Evolutionary conservation across 1,140 invertebrate species (phyloP), one percentile per base, ranked within the genome.

Genomic region (Trichonephila clavata): DNA sequence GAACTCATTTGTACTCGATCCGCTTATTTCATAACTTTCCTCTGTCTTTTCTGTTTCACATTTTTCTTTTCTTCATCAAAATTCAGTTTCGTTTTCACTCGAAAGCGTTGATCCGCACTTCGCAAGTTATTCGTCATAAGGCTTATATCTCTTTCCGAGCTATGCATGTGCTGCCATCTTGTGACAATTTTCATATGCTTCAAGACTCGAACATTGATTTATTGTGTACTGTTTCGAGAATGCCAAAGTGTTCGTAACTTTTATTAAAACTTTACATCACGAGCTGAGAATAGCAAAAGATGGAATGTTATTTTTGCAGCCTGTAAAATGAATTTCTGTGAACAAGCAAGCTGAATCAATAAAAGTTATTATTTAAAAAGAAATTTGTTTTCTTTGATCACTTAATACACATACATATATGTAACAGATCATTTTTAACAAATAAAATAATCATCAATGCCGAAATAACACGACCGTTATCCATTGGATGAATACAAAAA

Each of bases 301-400:
- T 83, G 71, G 80, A 60, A 68, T 83, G 86, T 90, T 94, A 94
- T 94, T 94, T 94, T 90, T 90, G 93, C 71, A 94, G 87, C 86
- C 57, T 90, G 87, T 88, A 83, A 88, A 68, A 83, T 81, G 65
- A 93, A 93, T 93, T 93, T 93, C 86, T 93, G 92, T 93, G 87
- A 94, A 89, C 77, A 90, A 89, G 93, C 93, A 89, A 94, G 93
- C 93, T 94, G 80, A 83, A 90, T 81, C 39, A 93, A 93, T 94
- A 94, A 94, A 94, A 61, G 87, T 90, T 83, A 89, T 89, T 94
- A 94, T 94, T 94, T 94, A 94, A 88, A 24, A 4, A 39, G 86
- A 86, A 90, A 63, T 87, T 39, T 27, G 18, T 59, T 91, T 87
- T 43, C 61, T 68, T 87, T 87, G 13, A 39, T 65, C 32, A 1